Percentiles rank a stretch among this genome's conserved stretches.
Evolutionary conservation across 2,888 invertebrate genomes (phyloP).

Genomic region (Galeopsomyia nigrocyanea): DNA sequence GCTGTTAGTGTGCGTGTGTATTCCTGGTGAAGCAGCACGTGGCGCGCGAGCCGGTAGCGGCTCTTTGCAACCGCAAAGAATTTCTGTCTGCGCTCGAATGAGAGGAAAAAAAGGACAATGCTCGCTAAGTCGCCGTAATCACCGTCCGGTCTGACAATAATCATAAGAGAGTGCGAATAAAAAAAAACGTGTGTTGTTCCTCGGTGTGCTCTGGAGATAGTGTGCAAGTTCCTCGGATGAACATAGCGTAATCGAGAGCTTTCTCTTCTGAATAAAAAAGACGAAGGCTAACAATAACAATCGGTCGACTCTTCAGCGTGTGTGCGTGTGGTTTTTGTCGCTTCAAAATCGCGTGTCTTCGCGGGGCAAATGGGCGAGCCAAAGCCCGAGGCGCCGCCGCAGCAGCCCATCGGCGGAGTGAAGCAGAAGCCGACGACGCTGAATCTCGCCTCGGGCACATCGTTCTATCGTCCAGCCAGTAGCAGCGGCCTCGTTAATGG

Average conservation of each 20-base stretch:
- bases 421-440: slow-evolving; percentile 66
- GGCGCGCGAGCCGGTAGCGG: too few relatives aligned
- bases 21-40: too few relatives aligned
- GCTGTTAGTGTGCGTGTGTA: too few relatives aligned
- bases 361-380: slow-evolving; percentile 66
- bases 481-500: slow-evolving; percentile 59
- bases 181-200: slow-evolving; percentile 15
- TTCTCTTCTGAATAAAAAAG: too few relatives aligned
- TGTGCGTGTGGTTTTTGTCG: background rate
- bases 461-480: slow-evolving; percentile 61
- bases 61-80: too few relatives aligned
- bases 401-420: slow-evolving; percentile 66
- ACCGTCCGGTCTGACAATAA: slow-evolving; percentile 40
- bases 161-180: background rate
- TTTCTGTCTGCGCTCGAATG: too few relatives aligned
- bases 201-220: background rate
- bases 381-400: slow-evolving; percentile 64
- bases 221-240: slow-evolving; percentile 25
- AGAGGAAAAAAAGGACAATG: too few relatives aligned
- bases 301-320: slow-evolving; percentile 8
- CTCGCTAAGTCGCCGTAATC: too few relatives aligned
- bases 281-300: background rate
- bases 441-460: slow-evolving; percentile 65
- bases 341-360: slow-evolving; percentile 30
- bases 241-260: slow-evolving; percentile 5